Evolutionary conservation across 2,888 invertebrate genomes (phyloP).

Genomic region (Exephanes ischioxanthus): DNA sequence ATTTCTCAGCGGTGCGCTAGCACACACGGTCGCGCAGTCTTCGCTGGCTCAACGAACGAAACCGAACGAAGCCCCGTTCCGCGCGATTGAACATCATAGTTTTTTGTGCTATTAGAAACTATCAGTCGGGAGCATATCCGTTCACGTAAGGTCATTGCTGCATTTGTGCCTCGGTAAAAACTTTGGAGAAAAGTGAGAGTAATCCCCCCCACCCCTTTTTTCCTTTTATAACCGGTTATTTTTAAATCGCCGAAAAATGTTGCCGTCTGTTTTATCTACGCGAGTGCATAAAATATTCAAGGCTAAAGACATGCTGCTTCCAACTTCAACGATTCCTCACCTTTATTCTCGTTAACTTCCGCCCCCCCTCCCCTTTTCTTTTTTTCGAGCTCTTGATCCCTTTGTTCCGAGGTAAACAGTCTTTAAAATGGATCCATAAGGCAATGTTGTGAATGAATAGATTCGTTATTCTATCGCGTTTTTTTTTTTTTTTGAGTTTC

Average conservation of each 20-base stretch:
- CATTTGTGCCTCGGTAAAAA: constrained; percentile 4
- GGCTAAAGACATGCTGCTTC: constrained; percentile 25
- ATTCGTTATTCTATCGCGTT: neutral
- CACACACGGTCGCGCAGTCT: constrained; percentile 21
- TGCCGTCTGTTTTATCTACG: constrained; percentile 34
- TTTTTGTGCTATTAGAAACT: constrained; percentile 1
- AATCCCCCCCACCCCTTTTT: constrained; percentile 8
- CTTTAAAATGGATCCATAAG: neutral
- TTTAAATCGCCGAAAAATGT: constrained; percentile 76
- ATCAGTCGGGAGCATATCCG: constrained; percentile 20
- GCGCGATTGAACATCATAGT: constrained; percentile 1
- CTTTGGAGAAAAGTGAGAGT: constrained; percentile 14
- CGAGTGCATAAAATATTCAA: constrained; percentile 33
- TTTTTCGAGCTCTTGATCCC: neutral
- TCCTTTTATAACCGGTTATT: constrained; percentile 75
- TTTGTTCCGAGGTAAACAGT: constrained; percentile 48
- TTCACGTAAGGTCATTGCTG: constrained; percentile 39
- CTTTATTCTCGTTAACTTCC: constrained; percentile 10
- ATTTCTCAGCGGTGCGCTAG: constrained; percentile 54
- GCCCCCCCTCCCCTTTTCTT: neutral
- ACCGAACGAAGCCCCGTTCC: neutral
- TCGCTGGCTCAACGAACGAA: neutral
- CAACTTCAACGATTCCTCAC: neutral
- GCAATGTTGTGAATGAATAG: neutral
- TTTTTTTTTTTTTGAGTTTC: neutral